phyloP scores from a whole-genome alignment of 2,888 invertebrate species.

The Calameuta idolon region DNA sequence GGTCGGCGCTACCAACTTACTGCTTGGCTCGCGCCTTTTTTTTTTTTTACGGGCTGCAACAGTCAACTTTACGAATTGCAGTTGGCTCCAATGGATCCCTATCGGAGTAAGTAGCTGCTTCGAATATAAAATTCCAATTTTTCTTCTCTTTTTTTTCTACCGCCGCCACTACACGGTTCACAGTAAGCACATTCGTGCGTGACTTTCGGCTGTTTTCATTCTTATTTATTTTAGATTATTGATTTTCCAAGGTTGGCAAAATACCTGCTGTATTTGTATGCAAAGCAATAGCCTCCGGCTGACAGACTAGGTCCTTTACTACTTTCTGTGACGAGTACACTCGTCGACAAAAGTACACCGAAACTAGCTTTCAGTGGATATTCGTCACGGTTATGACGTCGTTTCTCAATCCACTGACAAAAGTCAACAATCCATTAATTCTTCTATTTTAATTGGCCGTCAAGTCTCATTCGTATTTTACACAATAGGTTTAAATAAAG shows the following conservation, averaged over 20 bases:
- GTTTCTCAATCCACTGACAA: neutral
- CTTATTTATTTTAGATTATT: conserved; percentile 50
- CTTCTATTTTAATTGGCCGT: neutral
- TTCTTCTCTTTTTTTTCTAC: neutral
- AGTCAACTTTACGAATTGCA: neutral
- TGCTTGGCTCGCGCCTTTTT: neutral
- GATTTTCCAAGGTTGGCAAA: conserved; percentile 36
- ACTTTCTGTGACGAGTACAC: conserved; percentile 33
- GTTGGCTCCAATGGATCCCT: neutral
- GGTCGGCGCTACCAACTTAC: neutral
- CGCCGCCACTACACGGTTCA: neutral
- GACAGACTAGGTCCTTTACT: conserved; percentile 42
- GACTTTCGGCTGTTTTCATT: conserved; percentile 24
- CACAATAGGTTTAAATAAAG: no score
- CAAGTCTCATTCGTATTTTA: neutral
- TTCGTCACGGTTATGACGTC: neutral
- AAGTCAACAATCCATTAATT: neutral
- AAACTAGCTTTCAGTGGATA: neutral
- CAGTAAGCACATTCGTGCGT: neutral
- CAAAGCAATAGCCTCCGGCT: conserved; percentile 48
- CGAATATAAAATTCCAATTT: neutral
- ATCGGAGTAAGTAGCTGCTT: neutral
- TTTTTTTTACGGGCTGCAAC: neutral
- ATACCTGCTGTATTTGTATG: conserved; percentile 33
- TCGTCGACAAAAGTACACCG: conserved; percentile 38